These are phyloP conservation scores for Chionodraco myersi DNA, from an alignment of 2,113 vertebrate genomes.

Conservation along the genomic window DNA sequence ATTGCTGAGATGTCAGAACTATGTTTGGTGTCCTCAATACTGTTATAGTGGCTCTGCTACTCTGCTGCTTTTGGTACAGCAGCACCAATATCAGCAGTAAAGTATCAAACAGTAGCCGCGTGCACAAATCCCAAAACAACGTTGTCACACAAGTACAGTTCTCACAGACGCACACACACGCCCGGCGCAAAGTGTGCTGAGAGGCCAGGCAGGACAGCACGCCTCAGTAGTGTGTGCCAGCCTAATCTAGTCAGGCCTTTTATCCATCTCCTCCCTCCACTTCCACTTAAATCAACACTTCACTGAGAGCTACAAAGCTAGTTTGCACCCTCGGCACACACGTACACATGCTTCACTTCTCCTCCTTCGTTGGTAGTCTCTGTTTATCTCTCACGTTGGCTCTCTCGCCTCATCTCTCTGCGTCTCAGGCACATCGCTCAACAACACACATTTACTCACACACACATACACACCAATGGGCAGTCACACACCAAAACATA, in stretches of 20 bases:
- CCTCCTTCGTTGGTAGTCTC: slow-evolving; percentile 48
- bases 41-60: slow-evolving; percentile 48
- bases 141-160: slow-evolving; percentile 24
- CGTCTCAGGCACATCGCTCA: slow-evolving; percentile 31
- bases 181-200: slow-evolving; percentile 42
- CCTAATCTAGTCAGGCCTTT: slow-evolving; percentile 79
- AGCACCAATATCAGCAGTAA: slow-evolving; percentile 55
- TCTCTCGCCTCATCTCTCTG: slow-evolving; percentile 37
- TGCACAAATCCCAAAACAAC: slow-evolving; percentile 38
- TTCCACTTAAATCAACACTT: slow-evolving; percentile 79
- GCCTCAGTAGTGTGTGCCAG: slow-evolving; percentile 79
- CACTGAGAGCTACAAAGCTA: slow-evolving; percentile 68
- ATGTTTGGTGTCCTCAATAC: slow-evolving; percentile 42
- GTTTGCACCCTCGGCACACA: slow-evolving; percentile 60
- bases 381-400: slow-evolving; percentile 66
- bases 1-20: slow-evolving; percentile 49
- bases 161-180: slow-evolving; percentile 9
- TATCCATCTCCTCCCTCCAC: slow-evolving; percentile 76
- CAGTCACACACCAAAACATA: slow-evolving; percentile 34
- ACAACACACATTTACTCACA: neutral
- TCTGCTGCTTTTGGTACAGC: slow-evolving; percentile 63
- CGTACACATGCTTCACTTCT: slow-evolving; percentile 46
- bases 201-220: slow-evolving; percentile 69
- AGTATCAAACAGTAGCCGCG: slow-evolving; percentile 40
- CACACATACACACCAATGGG: neutral